phyloP scores from a whole-genome alignment of 2,113 vertebrate species.

The Capreolus pygargus region DNA sequence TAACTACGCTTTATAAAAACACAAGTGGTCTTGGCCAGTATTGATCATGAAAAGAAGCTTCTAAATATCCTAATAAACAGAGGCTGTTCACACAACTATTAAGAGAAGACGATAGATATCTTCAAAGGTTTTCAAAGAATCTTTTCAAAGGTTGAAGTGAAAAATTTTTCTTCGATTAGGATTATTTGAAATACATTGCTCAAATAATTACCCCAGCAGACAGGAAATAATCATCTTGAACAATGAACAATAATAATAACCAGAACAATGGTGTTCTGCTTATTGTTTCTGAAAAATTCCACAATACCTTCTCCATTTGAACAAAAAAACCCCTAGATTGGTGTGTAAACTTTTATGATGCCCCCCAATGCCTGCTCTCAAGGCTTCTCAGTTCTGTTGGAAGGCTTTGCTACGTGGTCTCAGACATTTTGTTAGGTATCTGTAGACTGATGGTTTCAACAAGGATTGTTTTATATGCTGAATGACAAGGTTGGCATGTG shows the following conservation, averaged over 20 bases:
- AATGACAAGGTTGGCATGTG: neutral
- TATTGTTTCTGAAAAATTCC: neutral
- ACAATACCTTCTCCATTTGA: neutral
- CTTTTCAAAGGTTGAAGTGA: neutral
- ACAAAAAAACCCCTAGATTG: neutral
- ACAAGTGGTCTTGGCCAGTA: neutral
- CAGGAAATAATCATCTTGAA: neutral
- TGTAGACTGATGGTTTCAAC: neutral
- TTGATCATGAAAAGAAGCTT: neutral
- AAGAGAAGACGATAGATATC: neutral
- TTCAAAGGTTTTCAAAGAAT: neutral
- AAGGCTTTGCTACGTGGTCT: neutral
- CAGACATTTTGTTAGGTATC: neutral
- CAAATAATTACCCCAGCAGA: neutral
- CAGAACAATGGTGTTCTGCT: neutral
- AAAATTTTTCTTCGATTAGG: neutral
- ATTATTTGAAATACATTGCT: conserved; percentile 16
- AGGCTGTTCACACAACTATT: neutral
- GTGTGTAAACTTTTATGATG: neutral
- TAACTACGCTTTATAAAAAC: neutral
- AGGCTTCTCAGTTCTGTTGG: neutral
- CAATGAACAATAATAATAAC: neutral
- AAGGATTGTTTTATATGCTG: neutral
- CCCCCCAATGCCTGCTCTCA: neutral
- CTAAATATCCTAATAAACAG: neutral